A percentile compares a stretch with the other conserved stretches of the same genome.
phyloP scores from a whole-genome alignment of 1,140 invertebrate species.

The Marisa cornuarietis region DNA sequence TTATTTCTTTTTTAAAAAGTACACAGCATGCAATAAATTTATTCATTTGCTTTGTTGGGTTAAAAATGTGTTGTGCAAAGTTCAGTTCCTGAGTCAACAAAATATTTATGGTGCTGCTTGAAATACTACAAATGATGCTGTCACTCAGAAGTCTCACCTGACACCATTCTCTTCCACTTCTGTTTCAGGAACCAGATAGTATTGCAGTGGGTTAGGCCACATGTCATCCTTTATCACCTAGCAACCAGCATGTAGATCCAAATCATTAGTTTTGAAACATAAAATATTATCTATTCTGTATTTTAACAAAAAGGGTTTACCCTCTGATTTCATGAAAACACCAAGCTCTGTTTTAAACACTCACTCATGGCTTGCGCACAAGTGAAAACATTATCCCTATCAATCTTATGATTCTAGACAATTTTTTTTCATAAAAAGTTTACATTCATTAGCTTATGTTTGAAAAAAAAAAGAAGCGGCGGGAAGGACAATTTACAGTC shows the following conservation, averaged over 20 bases:
- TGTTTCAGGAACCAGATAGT: slow-evolving; percentile 77
- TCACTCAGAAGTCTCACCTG: slow-evolving; percentile 23
- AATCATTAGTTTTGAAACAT: not conserved
- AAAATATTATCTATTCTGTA: not conserved
- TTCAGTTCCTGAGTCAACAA: not conserved
- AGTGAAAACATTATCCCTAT: too few species aligned
- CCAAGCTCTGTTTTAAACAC: too few species aligned
- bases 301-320: not conserved
- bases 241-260: slow-evolving; percentile 16
- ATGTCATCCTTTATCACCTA: slow-evolving; percentile 84
- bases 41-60: not conserved
- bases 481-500: too few species aligned
- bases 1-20: too few species aligned
- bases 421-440: too few species aligned
- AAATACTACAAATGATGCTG: not conserved
- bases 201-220: slow-evolving; percentile 91
- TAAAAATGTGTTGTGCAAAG: not conserved
- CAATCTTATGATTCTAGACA: too few species aligned
- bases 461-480: too few species aligned
- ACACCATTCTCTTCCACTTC: slow-evolving; percentile 54
- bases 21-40: not conserved
- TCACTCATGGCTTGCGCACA: too few species aligned
- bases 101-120: too few species aligned
- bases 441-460: too few species aligned
- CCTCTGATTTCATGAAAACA: too few species aligned